A percentile compares a stretch with the other conserved stretches of the same genome.
phyloP scores from a whole-genome alignment of 2,888 invertebrate species.

The Thymelicus sylvestris region DNA sequence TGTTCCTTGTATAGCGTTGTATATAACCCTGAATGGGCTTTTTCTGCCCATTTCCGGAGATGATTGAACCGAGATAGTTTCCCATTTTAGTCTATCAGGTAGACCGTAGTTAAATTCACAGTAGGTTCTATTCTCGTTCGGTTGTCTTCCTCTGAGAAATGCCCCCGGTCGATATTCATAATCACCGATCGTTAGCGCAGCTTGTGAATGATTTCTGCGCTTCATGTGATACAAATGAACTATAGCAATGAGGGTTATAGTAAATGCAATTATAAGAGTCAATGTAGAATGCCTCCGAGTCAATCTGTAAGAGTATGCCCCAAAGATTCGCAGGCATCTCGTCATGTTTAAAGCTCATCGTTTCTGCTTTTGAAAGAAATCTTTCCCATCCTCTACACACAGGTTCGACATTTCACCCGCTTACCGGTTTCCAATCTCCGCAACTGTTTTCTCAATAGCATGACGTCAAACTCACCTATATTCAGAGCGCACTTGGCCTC shows the following conservation, averaged over 20 bases:
- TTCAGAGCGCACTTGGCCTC: conserved; percentile 35
- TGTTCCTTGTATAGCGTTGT: conserved; percentile 82
- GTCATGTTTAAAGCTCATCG: conserved; percentile 60
- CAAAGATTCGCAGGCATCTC: conserved; percentile 73
- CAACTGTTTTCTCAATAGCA: conserved; percentile 30
- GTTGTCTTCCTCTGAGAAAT: conserved; percentile 76
- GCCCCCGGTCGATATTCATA: conserved; percentile 73
- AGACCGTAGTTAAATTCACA: conserved; percentile 86
- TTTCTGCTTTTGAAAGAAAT: conserved; percentile 9
- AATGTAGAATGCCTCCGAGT: conserved; percentile 71
- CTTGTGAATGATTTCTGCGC: conserved; percentile 55
- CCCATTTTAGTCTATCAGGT: conserved; percentile 81
- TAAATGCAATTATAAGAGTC: conserved; percentile 62
- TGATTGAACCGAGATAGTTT: conserved; percentile 68
- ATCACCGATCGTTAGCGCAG: conserved; percentile 62
- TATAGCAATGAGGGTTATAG: conserved; percentile 63
- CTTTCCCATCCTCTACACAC: conserved; percentile 8
- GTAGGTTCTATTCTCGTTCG: conserved; percentile 80
- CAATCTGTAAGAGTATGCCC: conserved; percentile 74
- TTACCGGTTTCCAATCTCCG: conserved; percentile 21
- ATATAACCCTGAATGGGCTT: conserved; percentile 86
- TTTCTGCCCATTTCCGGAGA: conserved; percentile 85
- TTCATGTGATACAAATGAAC: conserved; percentile 70
- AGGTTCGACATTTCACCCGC: conserved; percentile 12
- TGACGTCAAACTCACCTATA: conserved; percentile 35